Percentiles rank a stretch among this genome's conserved stretches.
These are phyloP conservation scores for Agrochola litura DNA, from an alignment of 2,888 invertebrate species.

Conservation along the genomic window DNA sequence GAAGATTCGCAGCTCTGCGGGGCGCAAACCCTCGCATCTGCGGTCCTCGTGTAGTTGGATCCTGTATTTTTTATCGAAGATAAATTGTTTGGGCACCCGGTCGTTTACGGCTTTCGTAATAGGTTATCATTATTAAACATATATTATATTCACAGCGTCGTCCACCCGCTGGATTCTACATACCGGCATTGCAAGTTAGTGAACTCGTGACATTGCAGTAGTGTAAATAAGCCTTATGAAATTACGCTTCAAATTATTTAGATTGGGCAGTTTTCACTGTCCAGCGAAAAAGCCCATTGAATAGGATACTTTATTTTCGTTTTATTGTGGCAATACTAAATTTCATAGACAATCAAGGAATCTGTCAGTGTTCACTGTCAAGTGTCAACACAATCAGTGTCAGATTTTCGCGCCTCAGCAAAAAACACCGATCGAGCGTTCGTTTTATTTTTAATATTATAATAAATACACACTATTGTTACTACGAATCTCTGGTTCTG, in stretches of 20 bases:
- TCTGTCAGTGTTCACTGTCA: not conserved
- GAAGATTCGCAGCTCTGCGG: no score
- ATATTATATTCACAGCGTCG: no score
- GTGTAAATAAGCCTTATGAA: no score
- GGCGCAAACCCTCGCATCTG: no score
- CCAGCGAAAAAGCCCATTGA: not conserved
- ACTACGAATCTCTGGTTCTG: not conserved
- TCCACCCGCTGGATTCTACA: not conserved
- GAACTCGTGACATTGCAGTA: no score
- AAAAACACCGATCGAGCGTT: conserved; percentile 11
- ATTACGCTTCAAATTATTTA: no score
- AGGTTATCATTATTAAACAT: no score
- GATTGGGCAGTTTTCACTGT: no score
- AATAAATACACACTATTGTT: not conserved
- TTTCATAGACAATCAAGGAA: not conserved
- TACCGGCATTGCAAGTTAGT: not conserved
- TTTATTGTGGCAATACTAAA: not conserved
- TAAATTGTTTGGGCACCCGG: no score
- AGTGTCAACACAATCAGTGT: conserved; percentile 5
- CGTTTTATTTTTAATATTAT: not conserved
- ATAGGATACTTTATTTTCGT: conserved; percentile 7
- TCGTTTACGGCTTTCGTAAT: no score
- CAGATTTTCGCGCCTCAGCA: conserved; percentile 46
- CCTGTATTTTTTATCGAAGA: no score
- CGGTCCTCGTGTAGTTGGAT: no score